Percentiles rank a stretch among this genome's conserved stretches.
Conservation (phyloP, 2,888 invertebrate genomes). For the Lasiommata megera region DNA sequence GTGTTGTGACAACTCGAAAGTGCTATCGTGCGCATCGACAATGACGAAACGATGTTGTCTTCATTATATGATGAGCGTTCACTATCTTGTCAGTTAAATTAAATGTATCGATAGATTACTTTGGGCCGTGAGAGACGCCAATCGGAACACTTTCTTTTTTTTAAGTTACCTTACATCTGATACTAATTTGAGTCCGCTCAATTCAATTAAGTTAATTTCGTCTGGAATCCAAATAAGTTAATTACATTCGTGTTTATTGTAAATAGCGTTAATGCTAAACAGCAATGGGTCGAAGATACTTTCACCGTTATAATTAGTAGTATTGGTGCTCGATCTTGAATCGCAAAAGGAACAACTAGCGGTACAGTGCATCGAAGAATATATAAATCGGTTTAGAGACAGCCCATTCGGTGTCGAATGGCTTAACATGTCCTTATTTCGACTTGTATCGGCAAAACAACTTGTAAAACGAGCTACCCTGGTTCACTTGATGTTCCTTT, state of each 20-base stretch:
- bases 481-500: background rate
- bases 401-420: slow-evolving; percentile 64
- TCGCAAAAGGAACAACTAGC: slow-evolving; percentile 48
- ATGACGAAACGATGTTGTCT: slow-evolving; percentile 82
- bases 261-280: slow-evolving; percentile 6
- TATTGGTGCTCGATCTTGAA: slow-evolving; percentile 25
- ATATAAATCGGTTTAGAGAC: slow-evolving; percentile 60
- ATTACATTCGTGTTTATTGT: slow-evolving; percentile 17
- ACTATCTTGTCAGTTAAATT: slow-evolving; percentile 81
- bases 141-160: slow-evolving; percentile 67
- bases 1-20: slow-evolving; percentile 80
- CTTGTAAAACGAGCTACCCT: slow-evolving; percentile 19
- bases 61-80: slow-evolving; percentile 81
- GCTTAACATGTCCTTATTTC: slow-evolving; percentile 52
- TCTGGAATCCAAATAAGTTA: slow-evolving; percentile 10
- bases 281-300: slow-evolving; percentile 10
- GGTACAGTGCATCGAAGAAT: slow-evolving; percentile 51
- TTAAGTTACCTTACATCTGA: slow-evolving; percentile 15
- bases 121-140: slow-evolving; percentile 74
- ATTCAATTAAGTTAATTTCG: slow-evolving; percentile 22
- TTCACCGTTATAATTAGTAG: slow-evolving; percentile 20
- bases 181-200: slow-evolving; percentile 18
- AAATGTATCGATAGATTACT: slow-evolving; percentile 81
- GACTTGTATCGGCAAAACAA: slow-evolving; percentile 24
- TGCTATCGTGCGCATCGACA: slow-evolving; percentile 81